Evolutionary conservation across 1,140 invertebrate genomes (phyloP).

Genomic region (Lepidurus apus): DNA sequence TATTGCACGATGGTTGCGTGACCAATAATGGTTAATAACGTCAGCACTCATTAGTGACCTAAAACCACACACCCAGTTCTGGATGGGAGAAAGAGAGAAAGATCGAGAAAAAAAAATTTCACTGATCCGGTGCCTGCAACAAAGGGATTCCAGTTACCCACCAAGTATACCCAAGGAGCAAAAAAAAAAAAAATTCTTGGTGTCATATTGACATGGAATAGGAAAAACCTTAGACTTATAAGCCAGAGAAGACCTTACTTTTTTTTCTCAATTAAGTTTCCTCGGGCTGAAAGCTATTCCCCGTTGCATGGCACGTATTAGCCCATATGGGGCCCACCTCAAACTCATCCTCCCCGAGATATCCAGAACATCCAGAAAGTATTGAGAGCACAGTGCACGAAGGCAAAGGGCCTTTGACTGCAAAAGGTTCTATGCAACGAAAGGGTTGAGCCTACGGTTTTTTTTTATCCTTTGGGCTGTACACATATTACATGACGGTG

Average conservation of each 20-base stretch:
- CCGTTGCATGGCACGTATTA: slow-evolving; percentile 18
- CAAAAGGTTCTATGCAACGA: not conserved
- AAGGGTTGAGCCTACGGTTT: not conserved
- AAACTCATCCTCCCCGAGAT: not conserved
- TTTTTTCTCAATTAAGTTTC: slow-evolving; percentile 20
- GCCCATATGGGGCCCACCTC: slow-evolving; percentile 8
- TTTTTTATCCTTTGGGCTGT: not conserved
- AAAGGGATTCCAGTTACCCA: not conserved
- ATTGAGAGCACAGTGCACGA: not conserved
- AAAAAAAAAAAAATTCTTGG: not conserved
- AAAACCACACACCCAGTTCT: slow-evolving; percentile 2
- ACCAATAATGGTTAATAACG: slow-evolving; percentile 19
- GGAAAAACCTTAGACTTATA: slow-evolving; percentile 3
- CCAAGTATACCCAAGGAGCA: not conserved
- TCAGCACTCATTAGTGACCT: slow-evolving; percentile 21
- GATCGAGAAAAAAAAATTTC: not conserved
- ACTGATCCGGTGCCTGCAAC: not conserved
- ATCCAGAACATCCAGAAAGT: not conserved
- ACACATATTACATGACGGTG: not conserved
- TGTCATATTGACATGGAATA: slow-evolving; percentile 13
- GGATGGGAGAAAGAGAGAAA: not conserved
- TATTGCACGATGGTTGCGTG: slow-evolving; percentile 5
- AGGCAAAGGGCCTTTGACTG: not conserved
- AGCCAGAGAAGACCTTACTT: not conserved
- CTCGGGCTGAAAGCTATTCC: not conserved